Evolutionary conservation across 2,797 vertebrate genomes (phyloP).

Genomic region (Champsocephalus gunnari): DNA sequence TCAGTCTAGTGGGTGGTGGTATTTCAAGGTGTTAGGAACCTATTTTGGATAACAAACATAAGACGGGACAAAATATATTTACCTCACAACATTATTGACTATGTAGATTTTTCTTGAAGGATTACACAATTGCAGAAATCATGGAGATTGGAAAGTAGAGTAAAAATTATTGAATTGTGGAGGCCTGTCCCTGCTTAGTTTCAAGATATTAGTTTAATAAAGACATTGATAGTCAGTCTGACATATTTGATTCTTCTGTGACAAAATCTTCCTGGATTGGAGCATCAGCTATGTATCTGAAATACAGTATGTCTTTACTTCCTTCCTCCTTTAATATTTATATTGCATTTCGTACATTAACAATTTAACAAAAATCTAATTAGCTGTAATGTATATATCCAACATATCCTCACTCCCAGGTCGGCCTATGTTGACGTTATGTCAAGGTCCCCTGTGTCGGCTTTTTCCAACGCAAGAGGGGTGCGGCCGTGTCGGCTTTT

Average conservation of each 20-base stretch:
- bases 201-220: neutral
- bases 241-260: neutral
- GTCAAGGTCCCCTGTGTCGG: no score
- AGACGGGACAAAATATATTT: no score
- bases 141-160: neutral
- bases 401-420: neutral
- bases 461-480: no score
- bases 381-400: conserved; percentile 5
- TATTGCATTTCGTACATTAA: neutral
- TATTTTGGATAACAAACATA: no score
- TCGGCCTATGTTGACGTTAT: no score
- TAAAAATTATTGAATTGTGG: neutral
- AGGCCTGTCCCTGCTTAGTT: neutral
- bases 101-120: no score
- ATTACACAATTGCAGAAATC: neutral
- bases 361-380: neutral
- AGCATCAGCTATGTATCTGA: conserved; percentile 10
- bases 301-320: neutral
- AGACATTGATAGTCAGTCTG: neutral
- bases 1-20: neutral
- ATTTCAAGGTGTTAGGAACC: neutral
- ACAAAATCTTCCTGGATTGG: neutral
- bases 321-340: neutral
- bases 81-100: no score
- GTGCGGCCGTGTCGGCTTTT: no score